Base-by-base conservation (phyloP, 2,797 vertebrate species). In the Melanotaenia maccullochi region DNA sequence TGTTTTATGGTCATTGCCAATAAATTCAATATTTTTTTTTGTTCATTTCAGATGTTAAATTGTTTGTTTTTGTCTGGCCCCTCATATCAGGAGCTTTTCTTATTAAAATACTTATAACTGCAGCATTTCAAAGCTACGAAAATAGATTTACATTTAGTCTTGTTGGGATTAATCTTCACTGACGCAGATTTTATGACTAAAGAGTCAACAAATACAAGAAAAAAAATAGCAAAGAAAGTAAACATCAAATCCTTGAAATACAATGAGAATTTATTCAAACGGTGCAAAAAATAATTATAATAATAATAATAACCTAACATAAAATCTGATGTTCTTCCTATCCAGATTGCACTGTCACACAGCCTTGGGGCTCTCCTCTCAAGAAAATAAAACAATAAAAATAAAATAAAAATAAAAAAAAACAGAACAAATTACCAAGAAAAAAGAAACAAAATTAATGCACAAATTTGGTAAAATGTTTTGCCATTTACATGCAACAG, bases 211-310 rank as follows among this genome's bases (percentile, higher is more conserved):
- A 5, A 51, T 38, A 58, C 5, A 32, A 1, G 33, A 9, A 25
- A 63, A 1, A 64, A 64, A 0, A 73, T 20, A 73, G 57, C 6
- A 66, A 44, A 68, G 38, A 70, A 42, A 62, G 32, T 36, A 76
- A 62, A 8, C 76, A 18, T 6, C 3, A 11, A 0, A 3, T 54
- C 72, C 60, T 91, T 94, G 90, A 93, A 95, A 94, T 93, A 93
- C 93, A 93, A 94, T 92, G 90, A 94, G 85, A 93, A 94, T 94
- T 95, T 95, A 95, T 95, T 95, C 93, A 94, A 95, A 95, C 86
- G 90, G 93, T 95, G 95, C 93, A 95, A 95, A 95, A 86, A 79
- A 78, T 55, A 77, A 88, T 79, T 69, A 79, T 79, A 40, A 86
- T 88, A 90, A 93, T 88, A 90, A 93, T 74, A 85, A 84, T 54